Percentiles rank a stretch among this genome's conserved stretches.
Evolutionary conservation across 2,797 vertebrate species (phyloP).

Genomic region (Tenualosa thibaudeaui): DNA sequence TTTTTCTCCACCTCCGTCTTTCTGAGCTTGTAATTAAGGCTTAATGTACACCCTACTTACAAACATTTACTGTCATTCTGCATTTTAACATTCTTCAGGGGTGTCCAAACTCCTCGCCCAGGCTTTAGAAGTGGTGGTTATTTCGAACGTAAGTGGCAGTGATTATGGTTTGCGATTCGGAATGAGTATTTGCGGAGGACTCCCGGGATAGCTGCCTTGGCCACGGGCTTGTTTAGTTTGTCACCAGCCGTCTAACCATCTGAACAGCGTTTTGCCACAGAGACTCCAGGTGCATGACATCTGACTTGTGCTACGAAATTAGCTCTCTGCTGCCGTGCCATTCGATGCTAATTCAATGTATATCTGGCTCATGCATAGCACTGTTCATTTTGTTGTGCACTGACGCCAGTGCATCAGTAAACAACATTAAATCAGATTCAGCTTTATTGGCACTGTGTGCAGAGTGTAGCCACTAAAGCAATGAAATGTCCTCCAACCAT

Average conservation of each 20-base stretch:
- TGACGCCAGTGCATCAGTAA: neutral
- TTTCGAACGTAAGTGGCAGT: constrained; percentile 8
- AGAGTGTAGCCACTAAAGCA: neutral
- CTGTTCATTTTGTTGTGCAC: neutral
- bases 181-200: neutral
- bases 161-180: neutral
- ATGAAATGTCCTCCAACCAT: neutral
- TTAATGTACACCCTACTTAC: constrained; percentile 4
- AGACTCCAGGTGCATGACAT: constrained; percentile 4
- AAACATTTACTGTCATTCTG: constrained; percentile 6
- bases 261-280: neutral
- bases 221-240: neutral
- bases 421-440: neutral
- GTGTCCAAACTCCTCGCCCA: neutral
- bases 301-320: neutral
- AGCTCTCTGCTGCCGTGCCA: neutral
- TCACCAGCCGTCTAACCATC: neutral
- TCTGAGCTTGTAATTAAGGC: constrained; percentile 5
- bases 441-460: neutral
- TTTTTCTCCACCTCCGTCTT: constrained; percentile 26
- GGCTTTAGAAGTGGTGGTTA: neutral
- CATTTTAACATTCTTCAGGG: neutral
- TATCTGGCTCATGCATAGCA: neutral
- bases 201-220: constrained; percentile 1
- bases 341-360: neutral